phyloP scores from a whole-genome alignment of 2,113 vertebrate genomes.

The Hemiscyllium ocellatum region DNA sequence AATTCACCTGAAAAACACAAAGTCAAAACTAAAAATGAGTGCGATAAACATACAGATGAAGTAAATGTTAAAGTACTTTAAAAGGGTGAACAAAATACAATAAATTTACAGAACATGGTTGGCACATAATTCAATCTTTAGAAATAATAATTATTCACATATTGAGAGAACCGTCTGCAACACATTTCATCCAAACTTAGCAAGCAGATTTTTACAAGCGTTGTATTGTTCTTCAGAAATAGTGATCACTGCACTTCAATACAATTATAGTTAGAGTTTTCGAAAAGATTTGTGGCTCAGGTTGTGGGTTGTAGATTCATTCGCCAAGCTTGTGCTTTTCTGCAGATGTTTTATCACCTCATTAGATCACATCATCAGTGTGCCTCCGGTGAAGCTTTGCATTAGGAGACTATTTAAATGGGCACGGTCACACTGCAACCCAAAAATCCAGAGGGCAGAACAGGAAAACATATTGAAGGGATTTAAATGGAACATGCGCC shows the following conservation, averaged over 20 bases:
- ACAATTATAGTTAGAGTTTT: too few species aligned
- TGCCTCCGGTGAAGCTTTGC: too few species aligned
- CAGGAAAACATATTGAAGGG: too few species aligned
- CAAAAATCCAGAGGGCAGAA: too few species aligned
- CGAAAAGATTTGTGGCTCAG: too few species aligned
- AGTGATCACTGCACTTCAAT: background rate
- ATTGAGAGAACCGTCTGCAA: background rate
- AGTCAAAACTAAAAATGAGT: constrained; percentile 40
- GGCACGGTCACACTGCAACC: too few species aligned
- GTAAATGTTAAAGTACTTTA: background rate
- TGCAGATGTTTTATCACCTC: too few species aligned
- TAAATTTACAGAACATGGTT: background rate
- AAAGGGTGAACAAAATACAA: background rate
- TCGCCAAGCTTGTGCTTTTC: too few species aligned
- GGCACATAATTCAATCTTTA: background rate
- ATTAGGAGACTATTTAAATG: too few species aligned
- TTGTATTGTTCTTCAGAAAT: background rate
- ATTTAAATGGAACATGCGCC: too few species aligned
- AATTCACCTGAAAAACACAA: constrained; percentile 71
- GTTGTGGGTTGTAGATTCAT: too few species aligned
- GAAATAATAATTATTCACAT: background rate
- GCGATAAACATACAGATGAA: background rate
- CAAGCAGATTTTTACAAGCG: background rate
- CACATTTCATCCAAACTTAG: background rate
- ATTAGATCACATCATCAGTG: too few species aligned